phyloP scores from a whole-genome alignment of 2,113 vertebrate genomes.

The Amphiprion ocellaris region DNA sequence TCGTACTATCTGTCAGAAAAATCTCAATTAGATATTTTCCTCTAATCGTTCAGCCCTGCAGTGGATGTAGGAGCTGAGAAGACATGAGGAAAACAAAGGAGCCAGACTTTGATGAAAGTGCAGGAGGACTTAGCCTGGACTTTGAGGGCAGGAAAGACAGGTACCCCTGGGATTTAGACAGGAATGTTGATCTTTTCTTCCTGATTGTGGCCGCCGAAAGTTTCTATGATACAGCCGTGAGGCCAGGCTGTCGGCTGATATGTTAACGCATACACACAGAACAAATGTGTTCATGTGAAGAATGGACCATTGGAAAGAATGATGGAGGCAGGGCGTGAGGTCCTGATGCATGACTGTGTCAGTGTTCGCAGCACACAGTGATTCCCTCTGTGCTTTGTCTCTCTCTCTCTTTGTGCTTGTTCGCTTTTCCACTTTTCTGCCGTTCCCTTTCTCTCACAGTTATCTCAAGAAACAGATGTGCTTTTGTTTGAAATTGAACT shows the following conservation, averaged over 20 bases:
- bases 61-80: background rate
- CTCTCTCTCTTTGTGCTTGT: conserved; percentile 48
- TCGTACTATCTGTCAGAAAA: background rate
- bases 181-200: conserved; percentile 61
- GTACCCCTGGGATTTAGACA: conserved; percentile 39
- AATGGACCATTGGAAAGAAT: conserved; percentile 67
- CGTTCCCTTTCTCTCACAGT: conserved; percentile 44
- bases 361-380: conserved; percentile 76
- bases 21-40: no score
- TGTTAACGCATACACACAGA: conserved; percentile 59
- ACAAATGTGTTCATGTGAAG: conserved; percentile 62
- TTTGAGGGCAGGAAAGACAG: conserved; percentile 19
- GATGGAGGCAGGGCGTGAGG: conserved; percentile 71
- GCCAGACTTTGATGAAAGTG: background rate
- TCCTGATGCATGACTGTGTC: conserved; percentile 75
- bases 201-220: conserved; percentile 1
- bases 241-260: conserved; percentile 30
- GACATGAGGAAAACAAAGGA: conserved; percentile 1
- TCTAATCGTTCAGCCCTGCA: background rate
- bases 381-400: conserved; percentile 76
- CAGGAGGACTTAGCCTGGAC: background rate
- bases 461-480: conserved; percentile 61
- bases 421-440: conserved; percentile 50
- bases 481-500: conserved; percentile 72
- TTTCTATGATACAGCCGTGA: conserved; percentile 38